Percentiles rank a stretch among this genome's conserved stretches.
phyloP scores from a whole-genome alignment of 1,140 invertebrate species.

The Heliconius congener region DNA sequence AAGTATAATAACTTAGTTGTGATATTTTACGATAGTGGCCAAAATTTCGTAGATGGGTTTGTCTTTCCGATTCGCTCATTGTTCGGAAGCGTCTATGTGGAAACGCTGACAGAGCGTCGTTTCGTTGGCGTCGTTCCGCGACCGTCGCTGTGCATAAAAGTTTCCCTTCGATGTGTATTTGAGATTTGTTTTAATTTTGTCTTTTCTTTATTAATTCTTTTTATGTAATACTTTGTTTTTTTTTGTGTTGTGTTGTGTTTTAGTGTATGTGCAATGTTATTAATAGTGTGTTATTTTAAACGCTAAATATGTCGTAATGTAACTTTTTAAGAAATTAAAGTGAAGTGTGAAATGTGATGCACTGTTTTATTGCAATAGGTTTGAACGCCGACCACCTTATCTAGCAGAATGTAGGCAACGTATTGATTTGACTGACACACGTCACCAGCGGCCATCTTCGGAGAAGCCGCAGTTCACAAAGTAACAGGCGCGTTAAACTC shows the following conservation, averaged over 20 bases:
- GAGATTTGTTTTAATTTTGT: not conserved
- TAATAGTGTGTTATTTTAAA: not conserved
- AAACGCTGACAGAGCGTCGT: constrained; percentile 27
- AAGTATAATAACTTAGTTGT: not conserved
- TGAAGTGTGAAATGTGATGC: not conserved
- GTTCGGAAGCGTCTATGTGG: constrained; percentile 39
- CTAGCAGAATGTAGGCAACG: constrained; percentile 15
- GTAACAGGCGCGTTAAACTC: constrained; percentile 33
- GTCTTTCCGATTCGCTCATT: constrained; percentile 40
- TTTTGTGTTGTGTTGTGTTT: not conserved
- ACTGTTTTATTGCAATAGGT: not conserved
- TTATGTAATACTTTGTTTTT: not conserved
- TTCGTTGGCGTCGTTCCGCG: constrained; percentile 10
- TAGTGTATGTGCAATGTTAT: not conserved
- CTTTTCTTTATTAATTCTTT: not conserved
- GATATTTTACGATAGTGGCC: constrained; percentile 33
- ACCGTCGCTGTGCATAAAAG: constrained; percentile 32
- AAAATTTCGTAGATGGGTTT: constrained; percentile 33
- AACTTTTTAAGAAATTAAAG: not conserved
- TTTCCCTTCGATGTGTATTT: constrained; percentile 23
- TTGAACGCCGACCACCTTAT: constrained; percentile 4
- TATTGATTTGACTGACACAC: constrained; percentile 34
- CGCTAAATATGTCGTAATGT: not conserved
- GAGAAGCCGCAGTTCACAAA: constrained; percentile 29
- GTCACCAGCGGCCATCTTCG: constrained; percentile 41